These are phyloP conservation scores for Cynocephalus volans DNA, from an alignment of 2,113 vertebrate species.

Conservation along the genomic window DNA sequence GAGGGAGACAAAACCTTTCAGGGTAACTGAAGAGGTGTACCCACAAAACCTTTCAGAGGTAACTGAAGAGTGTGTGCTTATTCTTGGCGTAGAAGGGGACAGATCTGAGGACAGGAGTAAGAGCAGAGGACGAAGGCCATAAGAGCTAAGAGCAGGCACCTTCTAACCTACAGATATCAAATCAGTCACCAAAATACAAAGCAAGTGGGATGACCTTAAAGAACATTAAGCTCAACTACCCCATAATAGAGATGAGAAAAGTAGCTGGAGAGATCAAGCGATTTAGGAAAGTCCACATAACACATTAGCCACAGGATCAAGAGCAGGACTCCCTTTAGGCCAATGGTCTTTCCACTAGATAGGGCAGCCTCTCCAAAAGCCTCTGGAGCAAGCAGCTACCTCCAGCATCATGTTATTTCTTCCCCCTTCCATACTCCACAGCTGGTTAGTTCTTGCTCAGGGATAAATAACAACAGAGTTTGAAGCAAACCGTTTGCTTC, in stretches of 20 bases:
- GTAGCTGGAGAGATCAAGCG: background rate
- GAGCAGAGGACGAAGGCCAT: too few relatives aligned
- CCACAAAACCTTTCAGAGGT: too few relatives aligned
- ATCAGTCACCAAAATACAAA: background rate
- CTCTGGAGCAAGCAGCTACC: background rate
- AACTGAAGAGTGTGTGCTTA: background rate
- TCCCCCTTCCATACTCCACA: background rate
- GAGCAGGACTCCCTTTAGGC: background rate
- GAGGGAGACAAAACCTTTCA: background rate
- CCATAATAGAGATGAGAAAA: background rate
- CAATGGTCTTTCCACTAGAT: background rate
- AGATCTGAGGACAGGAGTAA: background rate
- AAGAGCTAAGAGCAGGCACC: background rate
- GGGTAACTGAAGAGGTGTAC: background rate
- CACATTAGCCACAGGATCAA: background rate
- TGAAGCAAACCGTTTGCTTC: too few relatives aligned
- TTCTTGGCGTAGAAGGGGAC: background rate
- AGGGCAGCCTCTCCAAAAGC: background rate
- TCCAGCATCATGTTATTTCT: background rate
- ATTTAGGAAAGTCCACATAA: background rate
- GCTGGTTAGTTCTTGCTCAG: background rate
- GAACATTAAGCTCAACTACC: conserved; percentile 12
- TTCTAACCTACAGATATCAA: conserved; percentile 14
- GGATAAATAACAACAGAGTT: background rate
- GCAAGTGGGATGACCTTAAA: background rate